Evolutionary conservation across 2,888 invertebrate species (phyloP).

Genomic region (Agonopterix subpropinquella): DNA sequence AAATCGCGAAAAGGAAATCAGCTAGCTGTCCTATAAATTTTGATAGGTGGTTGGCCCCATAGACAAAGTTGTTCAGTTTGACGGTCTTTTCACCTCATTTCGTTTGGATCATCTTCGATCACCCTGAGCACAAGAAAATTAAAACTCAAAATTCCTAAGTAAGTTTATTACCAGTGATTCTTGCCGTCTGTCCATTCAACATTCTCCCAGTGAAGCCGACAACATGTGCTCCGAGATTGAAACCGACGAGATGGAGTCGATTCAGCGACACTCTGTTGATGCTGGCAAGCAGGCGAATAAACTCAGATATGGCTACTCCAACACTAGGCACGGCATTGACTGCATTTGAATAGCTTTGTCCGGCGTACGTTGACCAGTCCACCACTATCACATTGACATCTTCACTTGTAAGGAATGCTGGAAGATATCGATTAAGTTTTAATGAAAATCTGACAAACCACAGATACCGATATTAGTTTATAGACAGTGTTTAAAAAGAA

Average conservation of each 20-base stretch:
- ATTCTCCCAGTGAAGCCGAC: slow-evolving; percentile 36
- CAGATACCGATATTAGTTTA: too few relatives aligned
- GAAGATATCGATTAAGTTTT: not conserved
- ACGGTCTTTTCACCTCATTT: too few relatives aligned
- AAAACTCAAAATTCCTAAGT: too few relatives aligned
- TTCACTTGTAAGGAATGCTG: slow-evolving; percentile 21
- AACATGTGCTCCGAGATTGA: slow-evolving; percentile 47
- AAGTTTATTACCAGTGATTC: slow-evolving; percentile 60
- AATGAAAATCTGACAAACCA: too few relatives aligned
- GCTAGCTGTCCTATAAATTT: too few relatives aligned
- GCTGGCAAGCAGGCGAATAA: slow-evolving; percentile 19
- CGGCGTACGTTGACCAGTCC: slow-evolving; percentile 39
- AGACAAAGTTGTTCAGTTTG: too few relatives aligned
- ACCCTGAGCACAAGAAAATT: too few relatives aligned
- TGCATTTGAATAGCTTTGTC: slow-evolving; percentile 29
- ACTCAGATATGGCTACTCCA: slow-evolving; percentile 21
- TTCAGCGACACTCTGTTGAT: slow-evolving; percentile 10
- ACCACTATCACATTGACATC: slow-evolving; percentile 38
- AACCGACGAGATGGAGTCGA: slow-evolving; percentile 41
- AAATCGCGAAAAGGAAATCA: too few relatives aligned
- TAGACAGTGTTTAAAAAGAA: too few relatives aligned
- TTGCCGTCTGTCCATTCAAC: slow-evolving; percentile 23
- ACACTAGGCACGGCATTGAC: slow-evolving; percentile 28
- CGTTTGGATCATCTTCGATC: too few relatives aligned
- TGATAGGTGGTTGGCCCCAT: too few relatives aligned